Conservation (phyloP, 2,888 invertebrate species). For the Drosophila rubida region DNA sequence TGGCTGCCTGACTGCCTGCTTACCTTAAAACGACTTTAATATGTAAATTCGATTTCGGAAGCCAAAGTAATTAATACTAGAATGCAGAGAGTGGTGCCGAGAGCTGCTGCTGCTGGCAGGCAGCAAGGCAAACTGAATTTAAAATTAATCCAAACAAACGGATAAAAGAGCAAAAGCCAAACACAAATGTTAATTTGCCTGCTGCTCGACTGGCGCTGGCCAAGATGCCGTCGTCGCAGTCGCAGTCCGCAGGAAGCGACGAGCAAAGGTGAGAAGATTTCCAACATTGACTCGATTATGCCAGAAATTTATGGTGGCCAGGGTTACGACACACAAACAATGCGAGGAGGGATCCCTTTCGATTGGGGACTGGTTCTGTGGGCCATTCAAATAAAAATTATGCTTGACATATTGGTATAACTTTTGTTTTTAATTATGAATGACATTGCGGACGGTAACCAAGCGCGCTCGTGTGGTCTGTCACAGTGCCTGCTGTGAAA, state of each 20-base stretch:
- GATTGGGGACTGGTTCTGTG: constrained; percentile 39
- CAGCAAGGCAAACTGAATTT: constrained; percentile 70
- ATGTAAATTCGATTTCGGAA: constrained; percentile 85
- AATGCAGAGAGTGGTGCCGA: constrained; percentile 67
- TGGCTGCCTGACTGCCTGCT: constrained; percentile 45
- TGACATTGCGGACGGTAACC: constrained; percentile 58
- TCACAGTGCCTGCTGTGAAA: constrained; percentile 74
- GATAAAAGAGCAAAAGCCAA: constrained; percentile 79
- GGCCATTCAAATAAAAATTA: constrained; percentile 77
- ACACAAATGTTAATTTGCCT: constrained; percentile 78
- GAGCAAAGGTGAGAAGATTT: constrained; percentile 82
- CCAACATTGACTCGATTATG: constrained; percentile 82
- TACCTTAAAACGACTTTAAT: constrained; percentile 81
- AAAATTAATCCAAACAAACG: constrained; percentile 82
- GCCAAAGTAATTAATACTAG: constrained; percentile 85
- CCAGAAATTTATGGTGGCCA: constrained; percentile 78
- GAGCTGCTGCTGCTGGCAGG: constrained; percentile 34
- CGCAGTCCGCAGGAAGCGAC: constrained; percentile 62
- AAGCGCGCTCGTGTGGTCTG: constrained; percentile 68
- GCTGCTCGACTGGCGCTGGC: constrained; percentile 39
- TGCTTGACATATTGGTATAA: constrained; percentile 82
- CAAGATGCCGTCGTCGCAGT: not conserved
- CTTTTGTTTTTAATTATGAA: constrained; percentile 81
- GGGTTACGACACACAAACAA: constrained; percentile 4
- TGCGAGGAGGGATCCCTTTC: constrained; percentile 5